Evolutionary conservation across 2,113 vertebrate genomes (phyloP), one percentile per base, ranked within the genome.

Genomic region (Willisornis vidua): DNA sequence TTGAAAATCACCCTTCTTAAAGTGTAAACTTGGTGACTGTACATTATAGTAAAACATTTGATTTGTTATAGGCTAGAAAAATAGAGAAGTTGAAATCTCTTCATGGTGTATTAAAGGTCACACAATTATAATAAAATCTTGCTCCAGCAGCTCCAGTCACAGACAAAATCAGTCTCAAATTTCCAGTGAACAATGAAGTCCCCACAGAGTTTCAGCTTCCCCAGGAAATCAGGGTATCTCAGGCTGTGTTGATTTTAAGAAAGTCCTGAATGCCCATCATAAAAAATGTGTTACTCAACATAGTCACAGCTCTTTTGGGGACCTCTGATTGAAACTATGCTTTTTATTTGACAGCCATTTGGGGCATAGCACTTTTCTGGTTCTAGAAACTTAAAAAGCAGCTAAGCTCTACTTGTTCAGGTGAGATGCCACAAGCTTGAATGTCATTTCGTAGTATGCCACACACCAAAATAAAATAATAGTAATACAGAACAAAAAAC

Each of bases 61-160:
- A 95, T 97, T 97, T 97, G 95, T 94, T 96, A 97, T 62, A 94
- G 76, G 78, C 76, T 78, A 86, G 95, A 90, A 96, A 97, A 97
- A 96, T 82, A 89, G 93, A 91, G 93, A 94, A 95, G 93, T 95
- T 94, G 90, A 91, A 94, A 94, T 89, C 96, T 95, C 94, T 97
- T 97, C 88, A 78, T 95, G 90, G 88, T 59, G 68, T 95, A 97
- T 94, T 97, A 97, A 95, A 97, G 95, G 95, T 95, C 89, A 94
- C 87, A 93, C 93, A 96, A 97, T 97, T 97, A 97, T 94, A 94
- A 97, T 97, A 96, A 97, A 97, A 96, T 96, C 88, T 93, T 96
- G 91, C 90, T 96, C 91, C 81, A 86, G 91, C 90, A 95, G 95
- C 91, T 95, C 83, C 86, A 93, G 89, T 89, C 93, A 85, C 86